These are phyloP conservation scores for Zeugodacus cucurbitae DNA, from an alignment of 1,140 invertebrate genomes.

Conservation along the genomic window DNA sequence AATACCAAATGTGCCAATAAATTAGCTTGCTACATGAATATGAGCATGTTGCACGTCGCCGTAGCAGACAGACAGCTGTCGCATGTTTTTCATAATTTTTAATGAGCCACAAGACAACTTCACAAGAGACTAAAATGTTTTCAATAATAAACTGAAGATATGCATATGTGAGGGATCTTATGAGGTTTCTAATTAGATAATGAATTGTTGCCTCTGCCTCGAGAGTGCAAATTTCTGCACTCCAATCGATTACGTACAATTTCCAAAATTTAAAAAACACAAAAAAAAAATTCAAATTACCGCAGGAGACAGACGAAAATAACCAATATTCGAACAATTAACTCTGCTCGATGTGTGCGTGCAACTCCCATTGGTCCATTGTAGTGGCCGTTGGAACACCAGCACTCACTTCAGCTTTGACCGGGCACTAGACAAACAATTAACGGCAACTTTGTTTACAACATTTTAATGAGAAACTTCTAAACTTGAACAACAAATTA, in stretches of 20 bases:
- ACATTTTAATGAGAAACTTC: slow-evolving; percentile 29
- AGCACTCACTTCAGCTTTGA: not conserved
- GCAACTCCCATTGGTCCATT: not conserved
- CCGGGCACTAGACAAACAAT: slow-evolving; percentile 18
- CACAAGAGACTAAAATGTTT: not conserved
- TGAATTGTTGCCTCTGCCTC: not conserved
- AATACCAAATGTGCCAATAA: slow-evolving; percentile 31
- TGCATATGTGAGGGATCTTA: not conserved
- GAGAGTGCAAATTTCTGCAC: not conserved
- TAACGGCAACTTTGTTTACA: slow-evolving; percentile 37
- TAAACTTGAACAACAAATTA: slow-evolving; percentile 41
- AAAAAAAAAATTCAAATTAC: not conserved
- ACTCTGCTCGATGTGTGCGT: not conserved
- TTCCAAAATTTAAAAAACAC: not conserved
- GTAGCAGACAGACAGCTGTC: slow-evolving; percentile 14
- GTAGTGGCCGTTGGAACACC: not conserved
- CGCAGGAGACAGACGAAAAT: not conserved
- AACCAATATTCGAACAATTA: not conserved
- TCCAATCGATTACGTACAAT: not conserved
- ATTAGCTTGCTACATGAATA: not conserved
- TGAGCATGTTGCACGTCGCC: not conserved
- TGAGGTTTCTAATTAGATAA: not conserved
- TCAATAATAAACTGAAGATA: not conserved
- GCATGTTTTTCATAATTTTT: slow-evolving; percentile 36
- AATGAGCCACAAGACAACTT: slow-evolving; percentile 3